Evolutionary conservation across 2,113 vertebrate genomes (phyloP).

Genomic region (Corythornis vintsioides): DNA sequence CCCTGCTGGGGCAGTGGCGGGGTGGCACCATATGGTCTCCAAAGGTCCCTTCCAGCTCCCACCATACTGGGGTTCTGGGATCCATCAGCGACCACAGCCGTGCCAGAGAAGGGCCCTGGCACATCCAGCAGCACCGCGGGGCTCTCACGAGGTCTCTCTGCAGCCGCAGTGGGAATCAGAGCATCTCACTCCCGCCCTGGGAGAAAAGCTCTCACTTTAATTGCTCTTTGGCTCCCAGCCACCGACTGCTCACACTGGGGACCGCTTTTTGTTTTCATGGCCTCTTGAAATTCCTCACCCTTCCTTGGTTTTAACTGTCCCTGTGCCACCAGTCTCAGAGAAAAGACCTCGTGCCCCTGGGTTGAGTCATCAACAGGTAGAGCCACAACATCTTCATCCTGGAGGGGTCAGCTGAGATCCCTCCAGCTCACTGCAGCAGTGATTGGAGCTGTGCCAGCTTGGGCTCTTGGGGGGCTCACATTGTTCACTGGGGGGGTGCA

Average conservation of each 20-base stretch:
- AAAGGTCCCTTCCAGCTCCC: not conserved
- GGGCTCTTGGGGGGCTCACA: fast-evolving
- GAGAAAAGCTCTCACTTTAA: constrained; percentile 52
- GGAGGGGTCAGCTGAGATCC: not conserved
- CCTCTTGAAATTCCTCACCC: not conserved
- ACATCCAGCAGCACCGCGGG: not conserved
- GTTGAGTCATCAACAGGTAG: fast-evolving
- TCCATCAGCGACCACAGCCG: not conserved
- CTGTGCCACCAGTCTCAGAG: fast-evolving
- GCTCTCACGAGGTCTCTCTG: constrained; percentile 37
- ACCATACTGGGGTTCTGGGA: not conserved
- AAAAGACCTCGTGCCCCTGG: fast-evolving
- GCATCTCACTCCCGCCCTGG: not conserved
- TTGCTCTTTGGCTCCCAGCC: constrained; percentile 64
- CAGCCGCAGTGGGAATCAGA: not conserved
- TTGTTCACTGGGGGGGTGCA: fast-evolving
- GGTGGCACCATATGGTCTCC: not conserved
- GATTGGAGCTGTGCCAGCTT: fast-evolving
- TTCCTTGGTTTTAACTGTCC: not conserved
- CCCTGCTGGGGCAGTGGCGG: not conserved
- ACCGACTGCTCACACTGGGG: not conserved
- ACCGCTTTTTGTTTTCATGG: not conserved
- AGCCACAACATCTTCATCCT: not conserved
- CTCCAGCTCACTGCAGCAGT: not conserved
- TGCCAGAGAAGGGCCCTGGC: not conserved